Base-by-base conservation (phyloP, 2,797 vertebrate species). In the Kryptolebias ocellatus region DNA sequence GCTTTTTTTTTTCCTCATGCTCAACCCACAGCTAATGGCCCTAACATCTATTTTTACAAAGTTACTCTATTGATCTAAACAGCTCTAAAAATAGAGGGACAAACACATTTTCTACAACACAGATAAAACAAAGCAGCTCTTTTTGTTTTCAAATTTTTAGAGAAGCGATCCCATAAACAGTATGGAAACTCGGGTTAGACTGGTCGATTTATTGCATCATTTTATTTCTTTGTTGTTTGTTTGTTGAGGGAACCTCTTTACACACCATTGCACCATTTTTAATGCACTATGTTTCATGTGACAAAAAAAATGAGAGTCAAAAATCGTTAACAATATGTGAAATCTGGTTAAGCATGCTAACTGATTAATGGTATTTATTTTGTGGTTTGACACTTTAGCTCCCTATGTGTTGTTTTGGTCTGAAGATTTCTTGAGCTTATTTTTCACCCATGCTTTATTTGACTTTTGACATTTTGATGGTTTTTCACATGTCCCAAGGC, bases 1-100 rank as follows among this genome's bases (percentile, higher is more conserved):
- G 71, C 39, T 74, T 77, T 76, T 70, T 74, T 24, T 72, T 52
- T 7, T 7, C 31, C 37, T 79, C 74, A 75, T 66, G 63, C 64
- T 78, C 64, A 59, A 29, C 59, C 62, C 20, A n/a, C 55, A 63
- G 64, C 45, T 74, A 79, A 66, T 64, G 61, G 56, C 50, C 59
- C 27, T 8, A 7, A 77, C 53, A 75, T 75, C 63, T 34, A 51
- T 66, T 76, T 77, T 80, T 73, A 73, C 67, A 79, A 60, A 60
- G 63, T 60, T 31, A 28, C 69, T 56, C 31, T 72, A 67, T 72
- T 70, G 64, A 90, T 87, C 79, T 78, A 72, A 83, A 53, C 24
- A 18, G 68, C 42, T 70, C 37, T 9, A 27, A 29, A 42, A 45
- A 39, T 39, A 39, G 9, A 10, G 7, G 37, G 37, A 39, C 6